Evolutionary conservation across 1,140 invertebrate species (phyloP).

Genomic region (Macrostomum lignano): DNA sequence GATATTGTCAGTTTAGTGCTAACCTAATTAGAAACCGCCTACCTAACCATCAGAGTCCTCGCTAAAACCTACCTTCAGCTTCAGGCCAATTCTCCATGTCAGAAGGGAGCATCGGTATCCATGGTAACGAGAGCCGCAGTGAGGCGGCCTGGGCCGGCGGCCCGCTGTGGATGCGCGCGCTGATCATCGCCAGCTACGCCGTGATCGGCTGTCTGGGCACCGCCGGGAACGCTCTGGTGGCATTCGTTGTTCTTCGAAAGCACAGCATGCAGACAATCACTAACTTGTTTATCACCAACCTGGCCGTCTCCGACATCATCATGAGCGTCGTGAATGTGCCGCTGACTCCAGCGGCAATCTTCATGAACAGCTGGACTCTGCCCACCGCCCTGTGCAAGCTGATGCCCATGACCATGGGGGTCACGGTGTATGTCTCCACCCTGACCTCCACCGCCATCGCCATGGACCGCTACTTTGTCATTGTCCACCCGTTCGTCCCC

Average conservation of each 20-base stretch:
- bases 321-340: constrained; percentile 66
- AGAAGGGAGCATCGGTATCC: no score
- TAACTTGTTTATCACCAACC: constrained; percentile 80
- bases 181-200: no score
- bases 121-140: no score
- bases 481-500: constrained; percentile 65
- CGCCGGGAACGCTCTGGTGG: constrained; percentile 68
- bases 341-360: constrained; percentile 43
- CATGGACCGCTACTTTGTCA: constrained; percentile 76
- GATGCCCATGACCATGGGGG: constrained; percentile 53
- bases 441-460: constrained; percentile 80
- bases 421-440: constrained; percentile 64
- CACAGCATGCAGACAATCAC: constrained; percentile 86
- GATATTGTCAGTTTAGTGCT: no score
- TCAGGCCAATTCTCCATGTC: no score
- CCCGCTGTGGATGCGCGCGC: no score
- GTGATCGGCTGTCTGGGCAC: no score
- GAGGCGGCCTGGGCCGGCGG: no score
- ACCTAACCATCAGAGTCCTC: no score
- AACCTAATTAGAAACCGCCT: no score
- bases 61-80: no score
- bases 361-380: constrained; percentile 57
- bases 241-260: constrained; percentile 54
- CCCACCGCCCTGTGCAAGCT: constrained; percentile 56
- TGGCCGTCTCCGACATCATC: constrained; percentile 71